Evolutionary conservation across 2,888 invertebrate species (phyloP).

Genomic region (Cheilosia vernalis): DNA sequence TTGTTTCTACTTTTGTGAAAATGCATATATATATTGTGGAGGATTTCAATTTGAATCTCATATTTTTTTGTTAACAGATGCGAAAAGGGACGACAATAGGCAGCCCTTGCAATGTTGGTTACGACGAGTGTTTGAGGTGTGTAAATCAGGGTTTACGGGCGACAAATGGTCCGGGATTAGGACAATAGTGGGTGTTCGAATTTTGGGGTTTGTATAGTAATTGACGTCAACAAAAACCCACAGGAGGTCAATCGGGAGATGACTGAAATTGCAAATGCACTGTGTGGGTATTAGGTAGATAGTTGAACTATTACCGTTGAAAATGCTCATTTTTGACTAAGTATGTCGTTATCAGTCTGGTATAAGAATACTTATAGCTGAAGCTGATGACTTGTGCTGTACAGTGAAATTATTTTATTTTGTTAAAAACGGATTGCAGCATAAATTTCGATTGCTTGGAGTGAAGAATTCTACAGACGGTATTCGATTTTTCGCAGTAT

Average conservation of each 20-base stretch:
- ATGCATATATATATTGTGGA: constrained; percentile 6
- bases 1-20: constrained; percentile 56
- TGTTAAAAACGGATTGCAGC: no score
- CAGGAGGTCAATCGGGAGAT: neutral
- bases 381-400: no score
- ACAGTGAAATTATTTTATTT: no score
- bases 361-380: no score
- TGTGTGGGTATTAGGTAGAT: no score
- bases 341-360: no score
- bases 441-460: no score
- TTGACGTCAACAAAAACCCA: neutral
- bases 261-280: no score
- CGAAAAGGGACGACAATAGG: constrained; percentile 35
- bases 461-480: no score
- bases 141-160: neutral
- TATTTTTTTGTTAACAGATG: constrained; percentile 61
- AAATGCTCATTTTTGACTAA: no score
- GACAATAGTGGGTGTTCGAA: constrained; percentile 20
- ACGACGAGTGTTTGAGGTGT: constrained; percentile 21
- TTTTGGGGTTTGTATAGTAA: constrained; percentile 9
- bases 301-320: no score
- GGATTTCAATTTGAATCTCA: constrained; percentile 46
- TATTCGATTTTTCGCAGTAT: no score
- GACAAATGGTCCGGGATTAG: constrained; percentile 20
- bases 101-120: constrained; percentile 17